Evolutionary conservation across 2,888 invertebrate species (phyloP), one percentile per base, ranked within the genome.

Genomic region (Cryptophagus acutangulus): DNA sequence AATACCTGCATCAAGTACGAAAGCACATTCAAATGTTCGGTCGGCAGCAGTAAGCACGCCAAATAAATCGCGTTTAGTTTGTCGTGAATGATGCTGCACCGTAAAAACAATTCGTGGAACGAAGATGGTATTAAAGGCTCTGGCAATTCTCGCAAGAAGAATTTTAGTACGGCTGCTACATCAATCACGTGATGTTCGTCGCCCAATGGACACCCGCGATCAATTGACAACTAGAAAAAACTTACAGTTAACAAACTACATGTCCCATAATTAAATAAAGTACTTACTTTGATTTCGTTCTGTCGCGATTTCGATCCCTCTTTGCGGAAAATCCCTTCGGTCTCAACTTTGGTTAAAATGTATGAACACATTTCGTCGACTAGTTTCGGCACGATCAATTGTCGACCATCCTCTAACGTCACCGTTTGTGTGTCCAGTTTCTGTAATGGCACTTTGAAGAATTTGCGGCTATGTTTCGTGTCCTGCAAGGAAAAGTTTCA

Each of bases 291-390:
- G 14, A 92, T 78, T 66, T 89, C 88, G 61, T 82, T 84, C 67
- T 90, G 89, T 45, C 91, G 75, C 24, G 79, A 74, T 55, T 86
- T 79, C 1, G 90, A 88, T 9, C 92, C 93, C 33, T 89, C 88
- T 72, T 90, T 92, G 4, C 93, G 76, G 66, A 93, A 93, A 33
- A 93, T 70, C 1, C 93, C 93, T 64, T 92, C 92, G 13, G 82
- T 79, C 39, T 78, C 75, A 17, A 84, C 76, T 67, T 84, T 78
- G 30, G 78, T 72, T 47, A 81, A 71, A 36, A 89, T 76, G 55
- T 78, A 80, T 37, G 78, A 73, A 54, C 85, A 82, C 59, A 84
- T 77, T 61, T 84, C 81, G 52, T 80, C 77, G 1, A 88, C 78
- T 58, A 87, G 78, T 50, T 76, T 74, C 3, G 89, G 88, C 20